Evolutionary conservation across 1,140 invertebrate genomes (phyloP), one percentile per base, ranked within the genome.

Genomic region (Hyposmocoma kahamanoa): DNA sequence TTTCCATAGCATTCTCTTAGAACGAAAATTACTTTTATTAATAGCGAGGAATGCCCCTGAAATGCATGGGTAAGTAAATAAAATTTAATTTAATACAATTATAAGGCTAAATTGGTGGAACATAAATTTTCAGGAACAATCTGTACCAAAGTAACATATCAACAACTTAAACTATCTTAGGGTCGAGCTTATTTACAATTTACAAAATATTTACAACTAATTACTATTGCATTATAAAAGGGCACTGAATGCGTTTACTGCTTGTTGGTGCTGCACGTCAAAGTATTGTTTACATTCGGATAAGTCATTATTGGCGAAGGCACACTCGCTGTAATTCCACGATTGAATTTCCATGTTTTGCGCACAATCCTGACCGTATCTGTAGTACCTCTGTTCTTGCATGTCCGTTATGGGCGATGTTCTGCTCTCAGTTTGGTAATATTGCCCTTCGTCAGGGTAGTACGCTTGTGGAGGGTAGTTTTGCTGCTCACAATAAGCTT

Each of bases 201-300:
- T n/a, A n/a, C n/a, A n/a, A n/a, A n/a, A n/a, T n/a, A n/a, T n/a
- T n/a, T n/a, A n/a, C n/a, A n/a, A n/a, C n/a, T n/a, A n/a, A n/a
- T n/a, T n/a, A n/a, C n/a, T n/a, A n/a, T n/a, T 44, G 52, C n/a
- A 75, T 78, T 79, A 79, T 81, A 84, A 73, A 36, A 84, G 67
- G 13, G 59, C 58, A 58, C 61, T 72, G 50, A 82, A 84, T 2
- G 67, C 50, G 47, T 76, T 76, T 4, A 69, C 57, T 4, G 62
- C 50, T 48, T 73, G 76, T 11, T 74, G 56, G 17, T 79, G 70
- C 22, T 75, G 77, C 2, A 55, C 62, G n/a, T 82, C 72, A 34
- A 72, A 82, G 47, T 76, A 76, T 24, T 76, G 69, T 34, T 75
- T 77, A 36, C 68, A 71, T 24, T 77, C 77, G 0, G 63, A 38